A percentile compares a stretch with the other conserved stretches of the same genome.
phyloP scores from a whole-genome alignment of 1,140 invertebrate genomes.

The Oppia nitens region DNA sequence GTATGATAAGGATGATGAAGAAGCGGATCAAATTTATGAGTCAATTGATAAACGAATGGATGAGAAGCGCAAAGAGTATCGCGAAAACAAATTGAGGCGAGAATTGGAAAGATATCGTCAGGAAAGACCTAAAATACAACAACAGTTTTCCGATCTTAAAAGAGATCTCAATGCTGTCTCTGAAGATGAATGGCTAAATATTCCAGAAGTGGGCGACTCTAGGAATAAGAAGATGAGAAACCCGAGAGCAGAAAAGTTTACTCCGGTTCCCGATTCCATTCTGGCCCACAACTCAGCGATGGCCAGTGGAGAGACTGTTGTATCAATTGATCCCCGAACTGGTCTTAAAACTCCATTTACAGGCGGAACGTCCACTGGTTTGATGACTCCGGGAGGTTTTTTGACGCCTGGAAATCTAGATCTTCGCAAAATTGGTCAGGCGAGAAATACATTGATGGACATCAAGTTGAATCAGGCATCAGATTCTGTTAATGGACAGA shows the following conservation, averaged over 20 bases:
- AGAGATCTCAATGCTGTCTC: slow-evolving; percentile 62
- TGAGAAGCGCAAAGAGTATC: slow-evolving; percentile 91
- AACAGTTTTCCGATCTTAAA: slow-evolving; percentile 96
- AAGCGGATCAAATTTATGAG: slow-evolving; percentile 97
- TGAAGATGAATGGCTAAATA: slow-evolving; percentile 86
- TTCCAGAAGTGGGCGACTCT: slow-evolving; percentile 98
- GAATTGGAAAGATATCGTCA: slow-evolving; percentile 95
- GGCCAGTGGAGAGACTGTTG: slow-evolving; percentile 46
- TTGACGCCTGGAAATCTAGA: slow-evolving; percentile 77
- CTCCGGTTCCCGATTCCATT: slow-evolving; percentile 90
- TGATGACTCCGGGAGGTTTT: slow-evolving; percentile 31
- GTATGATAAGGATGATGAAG: slow-evolving; percentile 83
- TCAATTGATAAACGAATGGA: slow-evolving; percentile 98
- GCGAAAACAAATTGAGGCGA: slow-evolving; percentile 36
- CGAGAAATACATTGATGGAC: slow-evolving; percentile 97
- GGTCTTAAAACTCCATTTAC: slow-evolving; percentile 23
- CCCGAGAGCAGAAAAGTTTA: slow-evolving; percentile 86
- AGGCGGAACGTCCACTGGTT: slow-evolving; percentile 19
- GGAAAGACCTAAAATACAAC: slow-evolving; percentile 97
- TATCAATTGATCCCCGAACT: slow-evolving; percentile 54
- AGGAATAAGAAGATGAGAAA: slow-evolving; percentile 91
- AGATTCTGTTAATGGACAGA: slow-evolving; percentile 96
- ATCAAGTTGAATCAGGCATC: slow-evolving; percentile 96
- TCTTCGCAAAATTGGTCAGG: slow-evolving; percentile 95
- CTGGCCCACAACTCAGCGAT: slow-evolving; percentile 67